Evolutionary conservation across 1,140 invertebrate species (phyloP).

Genomic region (Eufriesea mexicana): DNA sequence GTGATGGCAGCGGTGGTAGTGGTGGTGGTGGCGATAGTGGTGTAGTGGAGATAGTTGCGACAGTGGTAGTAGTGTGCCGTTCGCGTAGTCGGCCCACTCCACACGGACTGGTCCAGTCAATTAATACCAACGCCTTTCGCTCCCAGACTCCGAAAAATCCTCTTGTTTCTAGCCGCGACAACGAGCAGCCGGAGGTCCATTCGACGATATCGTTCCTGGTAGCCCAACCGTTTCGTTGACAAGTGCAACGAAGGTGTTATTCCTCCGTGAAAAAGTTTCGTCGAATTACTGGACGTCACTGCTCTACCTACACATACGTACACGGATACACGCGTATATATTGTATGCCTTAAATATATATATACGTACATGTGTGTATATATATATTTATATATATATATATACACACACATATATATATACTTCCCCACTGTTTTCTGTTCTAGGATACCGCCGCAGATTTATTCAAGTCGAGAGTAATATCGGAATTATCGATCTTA

Average conservation of each 20-base stretch:
- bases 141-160: constrained; percentile 59
- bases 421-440: not conserved
- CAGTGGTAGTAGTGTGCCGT: constrained; percentile 21
- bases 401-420: not conserved
- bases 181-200: constrained; percentile 44
- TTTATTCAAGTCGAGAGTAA: not conserved
- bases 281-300: constrained; percentile 24
- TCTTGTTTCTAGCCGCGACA: constrained; percentile 51
- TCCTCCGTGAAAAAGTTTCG: constrained; percentile 47
- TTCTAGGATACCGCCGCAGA: not conserved
- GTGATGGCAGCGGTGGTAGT: not conserved
- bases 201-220: constrained; percentile 54
- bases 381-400: not conserved
- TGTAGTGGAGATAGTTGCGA: not conserved
- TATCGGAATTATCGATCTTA: constrained; percentile 2
- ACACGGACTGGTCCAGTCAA: constrained; percentile 73
- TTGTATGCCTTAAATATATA: too few relatives aligned
- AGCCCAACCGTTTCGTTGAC: constrained; percentile 55
- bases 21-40: not conserved
- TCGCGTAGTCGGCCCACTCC: constrained; percentile 45
- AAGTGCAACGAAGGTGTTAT: constrained; percentile 52
- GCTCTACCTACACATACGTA: not conserved
- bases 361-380: too few relatives aligned
- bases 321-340: too few relatives aligned
- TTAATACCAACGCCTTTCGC: constrained; percentile 75